Percentiles rank a stretch among this genome's conserved stretches.
Evolutionary conservation across 92 coral and sea anemone genomes (phyloP).

Genomic region (Parazoanthus darwini): DNA sequence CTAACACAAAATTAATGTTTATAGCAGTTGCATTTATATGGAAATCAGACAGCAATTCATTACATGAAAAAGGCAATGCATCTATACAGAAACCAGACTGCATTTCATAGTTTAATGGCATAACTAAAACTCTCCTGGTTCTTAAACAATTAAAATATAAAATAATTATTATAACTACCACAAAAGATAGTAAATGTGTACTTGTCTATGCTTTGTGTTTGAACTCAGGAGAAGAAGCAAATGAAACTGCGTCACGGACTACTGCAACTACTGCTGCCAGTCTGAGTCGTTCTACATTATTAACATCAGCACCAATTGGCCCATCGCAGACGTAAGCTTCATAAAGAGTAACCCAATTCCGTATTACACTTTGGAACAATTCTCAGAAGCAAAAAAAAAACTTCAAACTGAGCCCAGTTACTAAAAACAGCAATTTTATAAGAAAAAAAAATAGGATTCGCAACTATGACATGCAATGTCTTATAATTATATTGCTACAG

Average conservation of each 20-base stretch:
- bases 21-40: too few species aligned
- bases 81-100: background rate
- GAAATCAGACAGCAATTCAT: too few species aligned
- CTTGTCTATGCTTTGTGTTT: background rate
- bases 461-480: background rate
- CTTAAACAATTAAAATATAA: too few species aligned
- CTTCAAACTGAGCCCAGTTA: constrained; percentile 6
- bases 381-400: background rate
- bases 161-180: constrained; percentile 1
- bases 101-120: too few species aligned
- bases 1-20: too few species aligned
- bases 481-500: background rate
- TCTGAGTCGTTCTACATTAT: background rate
- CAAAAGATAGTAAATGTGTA: too few species aligned
- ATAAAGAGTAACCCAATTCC: background rate
- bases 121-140: too few species aligned
- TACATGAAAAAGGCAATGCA: background rate
- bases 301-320: background rate
- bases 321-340: background rate
- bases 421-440: background rate
- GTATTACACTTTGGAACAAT: background rate
- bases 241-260: background rate
- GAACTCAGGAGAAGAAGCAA: background rate
- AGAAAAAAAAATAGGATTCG: background rate
- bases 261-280: background rate